phyloP scores from a whole-genome alignment of 2,888 invertebrate genomes.

The Phorcus lineatus region DNA sequence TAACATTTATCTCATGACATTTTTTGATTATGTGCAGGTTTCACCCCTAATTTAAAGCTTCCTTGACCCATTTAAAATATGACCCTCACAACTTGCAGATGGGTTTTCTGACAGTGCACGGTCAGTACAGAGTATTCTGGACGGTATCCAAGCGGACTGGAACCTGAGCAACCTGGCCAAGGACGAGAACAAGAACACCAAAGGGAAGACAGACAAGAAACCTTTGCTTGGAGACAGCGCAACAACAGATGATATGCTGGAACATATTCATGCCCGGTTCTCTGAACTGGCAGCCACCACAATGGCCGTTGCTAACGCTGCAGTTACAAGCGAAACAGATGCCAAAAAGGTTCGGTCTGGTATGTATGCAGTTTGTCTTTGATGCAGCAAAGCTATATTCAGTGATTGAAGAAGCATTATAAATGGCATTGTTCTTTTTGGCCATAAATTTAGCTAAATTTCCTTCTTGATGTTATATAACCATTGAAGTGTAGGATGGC shows the following conservation, averaged over 20 bases:
- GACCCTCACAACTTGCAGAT: not conserved
- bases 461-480: no score
- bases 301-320: constrained; percentile 67
- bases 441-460: no score
- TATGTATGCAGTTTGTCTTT: not conserved
- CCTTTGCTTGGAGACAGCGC: constrained; percentile 29
- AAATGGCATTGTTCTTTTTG: no score
- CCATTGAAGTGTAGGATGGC: no score
- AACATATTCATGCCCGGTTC: constrained; percentile 70
- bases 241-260: constrained; percentile 57
- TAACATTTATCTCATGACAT: not conserved
- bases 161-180: not conserved
- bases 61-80: no score
- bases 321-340: constrained; percentile 69
- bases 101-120: not conserved
- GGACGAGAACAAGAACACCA: constrained; percentile 17
- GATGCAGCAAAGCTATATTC: no score
- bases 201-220: not conserved
- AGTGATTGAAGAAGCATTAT: no score
- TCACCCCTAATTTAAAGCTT: not conserved
- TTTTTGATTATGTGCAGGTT: not conserved
- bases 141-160: constrained; percentile 10
- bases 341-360: constrained; percentile 46
- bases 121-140: constrained; percentile 1
- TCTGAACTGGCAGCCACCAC: constrained; percentile 70